A percentile compares a stretch with the other conserved stretches of the same genome.
These are phyloP conservation scores for Panthera uncia DNA, from an alignment of 2,113 vertebrate species.

Conservation along the genomic window DNA sequence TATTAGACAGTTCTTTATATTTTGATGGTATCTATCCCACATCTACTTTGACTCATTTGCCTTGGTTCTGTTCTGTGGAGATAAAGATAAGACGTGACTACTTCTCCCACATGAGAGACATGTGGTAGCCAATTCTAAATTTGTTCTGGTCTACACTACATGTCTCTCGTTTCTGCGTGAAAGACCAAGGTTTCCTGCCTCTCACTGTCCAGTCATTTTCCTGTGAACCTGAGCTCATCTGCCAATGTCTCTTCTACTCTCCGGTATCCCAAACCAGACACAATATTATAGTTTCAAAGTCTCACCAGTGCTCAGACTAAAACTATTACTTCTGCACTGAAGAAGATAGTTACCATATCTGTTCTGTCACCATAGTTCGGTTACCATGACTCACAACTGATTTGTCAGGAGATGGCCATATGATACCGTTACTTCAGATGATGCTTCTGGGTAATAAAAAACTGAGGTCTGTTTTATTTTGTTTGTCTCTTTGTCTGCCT, in stretches of 20 bases:
- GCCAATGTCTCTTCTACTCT: background rate
- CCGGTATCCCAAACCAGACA: background rate
- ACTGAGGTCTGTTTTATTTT: background rate
- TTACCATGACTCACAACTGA: background rate
- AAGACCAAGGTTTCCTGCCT: background rate
- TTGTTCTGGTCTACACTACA: background rate
- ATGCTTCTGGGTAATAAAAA: background rate
- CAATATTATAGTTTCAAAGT: background rate
- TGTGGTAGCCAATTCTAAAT: background rate
- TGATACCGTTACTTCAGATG: background rate
- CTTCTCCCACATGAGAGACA: background rate
- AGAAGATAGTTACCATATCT: background rate
- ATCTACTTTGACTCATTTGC: background rate
- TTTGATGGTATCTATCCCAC: background rate
- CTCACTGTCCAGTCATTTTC: background rate
- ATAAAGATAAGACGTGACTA: background rate
- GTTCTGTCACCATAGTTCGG: background rate
- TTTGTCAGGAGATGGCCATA: background rate
- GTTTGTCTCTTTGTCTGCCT: background rate
- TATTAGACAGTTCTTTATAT: background rate
- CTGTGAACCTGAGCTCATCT: background rate
- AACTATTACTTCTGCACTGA: background rate
- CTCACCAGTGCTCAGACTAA: background rate
- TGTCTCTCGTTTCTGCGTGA: background rate
- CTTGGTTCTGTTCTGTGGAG: background rate